Conservation (phyloP, 2,113 vertebrate genomes). For the Tragelaphus imberbis region DNA sequence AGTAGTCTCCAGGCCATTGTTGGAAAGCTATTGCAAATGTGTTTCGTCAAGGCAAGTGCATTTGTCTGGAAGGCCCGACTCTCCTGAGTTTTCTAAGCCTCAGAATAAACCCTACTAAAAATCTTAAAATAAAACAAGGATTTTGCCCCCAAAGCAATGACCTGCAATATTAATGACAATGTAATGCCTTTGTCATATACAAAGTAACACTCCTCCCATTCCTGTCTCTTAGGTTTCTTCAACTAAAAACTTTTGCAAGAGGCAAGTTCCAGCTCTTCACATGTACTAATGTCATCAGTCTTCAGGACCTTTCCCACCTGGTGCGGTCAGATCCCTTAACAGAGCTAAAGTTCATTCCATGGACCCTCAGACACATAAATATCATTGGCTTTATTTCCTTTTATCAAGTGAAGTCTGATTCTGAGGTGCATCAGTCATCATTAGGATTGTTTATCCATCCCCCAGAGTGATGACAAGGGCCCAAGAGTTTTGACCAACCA, state of each 20-base stretch:
- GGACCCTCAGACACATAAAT: neutral
- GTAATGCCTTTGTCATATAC: slow-evolving; percentile 89
- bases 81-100: slow-evolving; percentile 93
- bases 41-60: slow-evolving; percentile 91
- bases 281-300: rapidly evolving
- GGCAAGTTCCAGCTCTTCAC: neutral
- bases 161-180: slow-evolving; percentile 92
- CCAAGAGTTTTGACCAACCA: neutral
- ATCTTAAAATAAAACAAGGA: slow-evolving; percentile 91
- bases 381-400: neutral
- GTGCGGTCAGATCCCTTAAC: neutral
- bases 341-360: neutral
- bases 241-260: slow-evolving; percentile 68
- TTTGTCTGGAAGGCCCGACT: slow-evolving; percentile 85
- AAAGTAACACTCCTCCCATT: slow-evolving; percentile 74
- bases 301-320: neutral
- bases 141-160: slow-evolving; percentile 67
- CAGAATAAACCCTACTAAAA: slow-evolving; percentile 86
- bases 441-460: neutral
- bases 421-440: neutral
- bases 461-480: neutral
- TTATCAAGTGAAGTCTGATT: neutral
- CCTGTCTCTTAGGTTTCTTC: slow-evolving; percentile 67
- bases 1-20: slow-evolving; percentile 94
- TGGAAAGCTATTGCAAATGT: slow-evolving; percentile 92